Conservation (phyloP, 1,140 invertebrate species). For the Danaus melanippus region DNA sequence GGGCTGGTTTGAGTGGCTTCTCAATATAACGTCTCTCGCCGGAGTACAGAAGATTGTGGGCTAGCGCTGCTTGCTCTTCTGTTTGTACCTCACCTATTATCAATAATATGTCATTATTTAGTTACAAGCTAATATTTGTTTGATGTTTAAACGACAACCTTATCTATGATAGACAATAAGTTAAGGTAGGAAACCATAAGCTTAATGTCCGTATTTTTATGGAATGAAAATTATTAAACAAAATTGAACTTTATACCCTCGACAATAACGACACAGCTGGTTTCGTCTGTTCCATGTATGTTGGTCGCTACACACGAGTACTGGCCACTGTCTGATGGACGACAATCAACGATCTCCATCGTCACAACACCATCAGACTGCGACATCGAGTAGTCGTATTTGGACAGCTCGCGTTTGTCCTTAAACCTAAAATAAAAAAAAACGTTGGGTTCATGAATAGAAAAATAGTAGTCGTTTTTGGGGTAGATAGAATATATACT, state of each 20-base stretch:
- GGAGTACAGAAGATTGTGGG: constrained; percentile 89
- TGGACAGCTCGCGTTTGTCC: constrained; percentile 90
- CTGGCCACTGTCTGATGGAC: constrained; percentile 94
- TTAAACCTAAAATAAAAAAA: constrained; percentile 81
- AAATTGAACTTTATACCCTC: constrained; percentile 79
- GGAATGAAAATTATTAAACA: no score
- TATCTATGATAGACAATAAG: no score
- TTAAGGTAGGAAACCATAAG: no score
- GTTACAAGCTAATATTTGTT: no score
- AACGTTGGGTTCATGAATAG: neutral
- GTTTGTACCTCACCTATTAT: constrained; percentile 79
- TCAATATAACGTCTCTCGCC: constrained; percentile 89
- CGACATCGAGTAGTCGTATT: constrained; percentile 91
- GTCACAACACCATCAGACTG: constrained; percentile 95
- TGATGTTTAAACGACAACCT: no score
- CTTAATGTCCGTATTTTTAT: no score
- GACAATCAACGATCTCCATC: constrained; percentile 96
- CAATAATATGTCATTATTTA: no score
- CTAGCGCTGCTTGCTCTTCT: constrained; percentile 84
- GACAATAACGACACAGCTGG: constrained; percentile 95
- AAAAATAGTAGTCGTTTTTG: no score
- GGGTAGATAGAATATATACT: no score
- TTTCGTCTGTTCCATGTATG: constrained; percentile 93
- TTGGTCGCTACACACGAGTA: constrained; percentile 96
- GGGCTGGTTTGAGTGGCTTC: constrained; percentile 83